Percentiles rank a stretch among this genome's conserved stretches.
Evolutionary conservation across 2,113 vertebrate species (phyloP).

Genomic region (Cariama cristata): DNA sequence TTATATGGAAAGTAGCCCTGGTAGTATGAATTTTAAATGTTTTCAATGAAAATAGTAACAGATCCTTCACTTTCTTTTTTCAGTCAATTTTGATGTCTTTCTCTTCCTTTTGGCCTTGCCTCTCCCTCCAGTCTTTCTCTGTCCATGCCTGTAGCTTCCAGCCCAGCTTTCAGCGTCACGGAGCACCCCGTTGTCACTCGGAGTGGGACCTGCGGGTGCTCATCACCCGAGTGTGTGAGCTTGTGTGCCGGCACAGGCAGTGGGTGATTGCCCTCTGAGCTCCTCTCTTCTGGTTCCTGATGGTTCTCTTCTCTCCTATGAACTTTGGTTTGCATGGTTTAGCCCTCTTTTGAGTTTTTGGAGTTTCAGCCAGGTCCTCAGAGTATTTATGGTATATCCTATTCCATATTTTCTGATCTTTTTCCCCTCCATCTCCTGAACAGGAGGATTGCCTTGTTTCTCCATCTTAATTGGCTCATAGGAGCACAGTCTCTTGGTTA

Average conservation of each 20-base stretch:
- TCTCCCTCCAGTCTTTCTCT: neutral
- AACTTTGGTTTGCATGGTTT: fast-evolving
- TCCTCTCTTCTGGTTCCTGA: neutral
- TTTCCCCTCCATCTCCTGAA: neutral
- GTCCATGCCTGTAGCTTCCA: neutral
- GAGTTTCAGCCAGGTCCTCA: neutral
- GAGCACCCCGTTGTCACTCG: fast-evolving
- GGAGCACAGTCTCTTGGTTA: neutral
- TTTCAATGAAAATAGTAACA: neutral
- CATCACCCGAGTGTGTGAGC: fast-evolving
- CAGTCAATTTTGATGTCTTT: neutral
- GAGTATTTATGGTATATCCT: neutral
- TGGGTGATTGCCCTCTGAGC: neutral
- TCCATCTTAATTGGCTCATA: neutral
- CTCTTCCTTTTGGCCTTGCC: neutral
- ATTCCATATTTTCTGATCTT: neutral
- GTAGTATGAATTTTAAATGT: neutral
- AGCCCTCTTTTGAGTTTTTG: neutral
- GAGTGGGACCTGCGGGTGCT: fast-evolving
- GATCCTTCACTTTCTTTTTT: neutral
- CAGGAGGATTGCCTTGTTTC: neutral
- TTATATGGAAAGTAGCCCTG: neutral
- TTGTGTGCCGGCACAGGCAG: neutral
- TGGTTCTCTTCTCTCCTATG: neutral
- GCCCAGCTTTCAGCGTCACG: fast-evolving